Conservation (phyloP, 2,888 invertebrate genomes). For the Ellobium chinense region DNA sequence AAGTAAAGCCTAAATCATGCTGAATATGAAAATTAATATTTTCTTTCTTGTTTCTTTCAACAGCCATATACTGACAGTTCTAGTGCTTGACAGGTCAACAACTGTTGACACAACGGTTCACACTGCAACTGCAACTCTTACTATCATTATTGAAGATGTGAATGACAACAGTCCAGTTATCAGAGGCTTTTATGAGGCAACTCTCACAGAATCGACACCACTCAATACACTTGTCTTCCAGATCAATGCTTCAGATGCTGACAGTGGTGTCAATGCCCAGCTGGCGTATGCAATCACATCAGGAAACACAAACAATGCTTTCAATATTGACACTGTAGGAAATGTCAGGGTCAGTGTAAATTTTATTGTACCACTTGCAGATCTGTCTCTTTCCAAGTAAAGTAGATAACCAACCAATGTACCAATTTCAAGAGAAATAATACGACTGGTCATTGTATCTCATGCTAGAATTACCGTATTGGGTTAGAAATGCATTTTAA, state of each 20-base stretch:
- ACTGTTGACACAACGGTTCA: background rate
- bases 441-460: no score
- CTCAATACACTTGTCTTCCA: background rate
- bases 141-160: background rate
- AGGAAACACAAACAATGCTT: background rate
- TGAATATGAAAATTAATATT: no score
- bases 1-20: no score
- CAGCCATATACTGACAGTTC: background rate
- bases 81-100: background rate
- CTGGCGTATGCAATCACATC: background rate
- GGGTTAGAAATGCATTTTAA: no score
- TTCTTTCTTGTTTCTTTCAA: no score
- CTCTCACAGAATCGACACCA: background rate
- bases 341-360: background rate
- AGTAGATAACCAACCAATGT: no score
- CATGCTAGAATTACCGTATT: no score
- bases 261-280: background rate
- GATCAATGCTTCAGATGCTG: background rate
- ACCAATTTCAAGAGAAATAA: no score
- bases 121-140: background rate
- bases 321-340: background rate
- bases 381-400: no score
- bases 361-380: no score
- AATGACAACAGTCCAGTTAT: background rate
- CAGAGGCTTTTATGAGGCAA: background rate